Percentiles rank a stretch among this genome's conserved stretches.
phyloP scores from a whole-genome alignment of 1,140 invertebrate genomes.

The Schlechtendalia chinensis region DNA sequence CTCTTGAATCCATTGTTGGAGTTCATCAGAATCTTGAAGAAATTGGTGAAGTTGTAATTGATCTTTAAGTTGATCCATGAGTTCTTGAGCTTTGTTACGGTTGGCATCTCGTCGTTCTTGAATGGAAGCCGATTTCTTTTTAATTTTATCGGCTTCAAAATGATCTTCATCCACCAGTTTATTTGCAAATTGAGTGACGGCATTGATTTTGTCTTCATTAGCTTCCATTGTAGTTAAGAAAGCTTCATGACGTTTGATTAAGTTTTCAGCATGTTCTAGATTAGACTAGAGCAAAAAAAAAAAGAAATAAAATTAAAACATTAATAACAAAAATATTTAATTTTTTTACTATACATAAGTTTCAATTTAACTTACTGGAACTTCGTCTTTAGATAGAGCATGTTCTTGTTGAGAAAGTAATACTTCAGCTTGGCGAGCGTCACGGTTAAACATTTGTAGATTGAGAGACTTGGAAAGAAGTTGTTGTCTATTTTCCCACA shows the following conservation, averaged over 20 bases:
- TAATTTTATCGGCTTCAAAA: conserved; percentile 84
- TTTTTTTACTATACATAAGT: too few relatives aligned
- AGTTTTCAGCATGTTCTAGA: conserved; percentile 94
- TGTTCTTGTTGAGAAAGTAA: conserved; percentile 97
- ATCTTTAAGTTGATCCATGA: conserved; percentile 92
- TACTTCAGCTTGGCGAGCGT: conserved; percentile 96
- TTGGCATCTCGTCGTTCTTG: conserved; percentile 86
- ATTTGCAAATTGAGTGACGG: conserved; percentile 88
- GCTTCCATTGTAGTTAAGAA: conserved; percentile 99
- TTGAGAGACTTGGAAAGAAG: conserved; percentile 91
- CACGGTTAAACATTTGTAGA: conserved; percentile 91
- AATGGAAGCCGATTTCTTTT: conserved; percentile 93
- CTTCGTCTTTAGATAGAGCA: conserved; percentile 89
- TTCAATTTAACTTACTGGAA: conserved; percentile 63
- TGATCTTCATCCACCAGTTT: conserved; percentile 85
- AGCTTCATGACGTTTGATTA: conserved; percentile 96
- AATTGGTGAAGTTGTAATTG: conserved; percentile 94
- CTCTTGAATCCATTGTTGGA: conserved; percentile 98
- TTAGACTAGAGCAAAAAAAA: conserved; percentile 58
- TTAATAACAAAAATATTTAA: background rate
- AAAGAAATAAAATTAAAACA: background rate
- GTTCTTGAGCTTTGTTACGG: conserved; percentile 82
- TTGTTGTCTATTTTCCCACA: conserved; percentile 98
- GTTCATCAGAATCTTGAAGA: conserved; percentile 92
- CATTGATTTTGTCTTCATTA: conserved; percentile 98